Conservation (phyloP, 2,797 vertebrate genomes). For the Gambelia wislizenii region DNA sequence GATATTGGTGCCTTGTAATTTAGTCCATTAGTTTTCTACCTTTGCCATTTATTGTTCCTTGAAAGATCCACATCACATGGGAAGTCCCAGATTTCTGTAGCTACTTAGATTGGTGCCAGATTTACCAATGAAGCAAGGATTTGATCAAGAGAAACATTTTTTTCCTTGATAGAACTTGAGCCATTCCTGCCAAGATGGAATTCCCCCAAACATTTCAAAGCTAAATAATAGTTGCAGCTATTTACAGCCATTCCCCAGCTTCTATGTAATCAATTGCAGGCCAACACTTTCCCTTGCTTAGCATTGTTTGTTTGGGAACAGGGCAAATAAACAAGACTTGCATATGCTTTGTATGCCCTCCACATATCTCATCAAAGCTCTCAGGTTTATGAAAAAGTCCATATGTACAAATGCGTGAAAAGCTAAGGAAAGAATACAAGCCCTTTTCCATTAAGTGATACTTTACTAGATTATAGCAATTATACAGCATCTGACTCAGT, state of each 20-base stretch:
- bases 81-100: conserved; percentile 25
- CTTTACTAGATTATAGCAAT: background rate
- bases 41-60: background rate
- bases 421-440: background rate
- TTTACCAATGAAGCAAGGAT: background rate
- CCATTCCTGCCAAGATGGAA: conserved; percentile 22
- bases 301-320: background rate
- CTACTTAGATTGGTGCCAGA: conserved; percentile 16
- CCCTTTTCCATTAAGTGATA: background rate
- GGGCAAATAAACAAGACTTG: background rate
- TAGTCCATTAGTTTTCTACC: background rate
- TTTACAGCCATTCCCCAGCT: background rate
- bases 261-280: fast-evolving
- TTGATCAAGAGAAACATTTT: background rate
- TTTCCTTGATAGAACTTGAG: background rate
- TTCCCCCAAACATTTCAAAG: conserved; percentile 35
- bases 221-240: background rate
- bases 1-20: background rate
- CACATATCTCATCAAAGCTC: background rate
- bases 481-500: background rate
- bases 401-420: background rate
- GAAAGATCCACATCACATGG: background rate
- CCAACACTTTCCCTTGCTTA: background rate
- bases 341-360: background rate
- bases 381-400: background rate